These are phyloP conservation scores for Aspidoscelis tigris DNA, from an alignment of 2,113 vertebrate genomes.

Conservation along the genomic window DNA sequence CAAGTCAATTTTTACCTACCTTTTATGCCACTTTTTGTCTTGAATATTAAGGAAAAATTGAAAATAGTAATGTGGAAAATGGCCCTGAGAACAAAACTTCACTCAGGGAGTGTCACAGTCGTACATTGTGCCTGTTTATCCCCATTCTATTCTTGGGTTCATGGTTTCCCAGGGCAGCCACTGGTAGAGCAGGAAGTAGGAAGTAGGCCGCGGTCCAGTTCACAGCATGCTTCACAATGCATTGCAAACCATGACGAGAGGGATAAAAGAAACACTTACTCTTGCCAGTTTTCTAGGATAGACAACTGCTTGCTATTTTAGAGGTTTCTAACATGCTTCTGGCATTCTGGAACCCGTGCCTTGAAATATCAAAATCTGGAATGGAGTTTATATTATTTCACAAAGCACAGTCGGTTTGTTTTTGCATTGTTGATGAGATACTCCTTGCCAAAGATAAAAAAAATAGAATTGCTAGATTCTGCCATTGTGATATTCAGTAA, in stretches of 20 bases:
- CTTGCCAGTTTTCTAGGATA: slow-evolving; percentile 27
- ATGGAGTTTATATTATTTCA: slow-evolving; percentile 17
- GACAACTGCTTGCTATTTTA: slow-evolving; percentile 6
- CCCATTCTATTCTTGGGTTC: not conserved
- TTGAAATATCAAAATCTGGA: slow-evolving; percentile 13
- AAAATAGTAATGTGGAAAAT: slow-evolving; percentile 16
- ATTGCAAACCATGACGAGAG: slow-evolving; percentile 31
- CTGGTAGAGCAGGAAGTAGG: slow-evolving; percentile 24
- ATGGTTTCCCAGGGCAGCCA: not conserved
- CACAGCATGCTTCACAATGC: slow-evolving; percentile 21
- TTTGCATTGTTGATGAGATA: not conserved
- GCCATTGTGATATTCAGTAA: slow-evolving; percentile 13
- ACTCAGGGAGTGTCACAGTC: slow-evolving; percentile 9
- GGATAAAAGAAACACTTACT: slow-evolving; percentile 31
- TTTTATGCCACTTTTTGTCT: slow-evolving; percentile 11
- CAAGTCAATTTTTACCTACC: slow-evolving; percentile 21
- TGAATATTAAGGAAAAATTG: slow-evolving; percentile 19
- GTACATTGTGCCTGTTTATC: slow-evolving; percentile 22
- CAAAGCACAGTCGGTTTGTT: not conserved
- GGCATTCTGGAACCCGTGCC: slow-evolving; percentile 8
- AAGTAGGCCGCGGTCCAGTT: slow-evolving; percentile 12
- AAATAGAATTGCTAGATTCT: slow-evolving; percentile 14
- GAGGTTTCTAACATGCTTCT: not conserved
- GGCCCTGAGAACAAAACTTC: slow-evolving; percentile 24
- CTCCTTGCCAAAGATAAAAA: slow-evolving; percentile 27